Conservation (phyloP, 1,140 invertebrate species). For the Drosophila elegans region DNA sequence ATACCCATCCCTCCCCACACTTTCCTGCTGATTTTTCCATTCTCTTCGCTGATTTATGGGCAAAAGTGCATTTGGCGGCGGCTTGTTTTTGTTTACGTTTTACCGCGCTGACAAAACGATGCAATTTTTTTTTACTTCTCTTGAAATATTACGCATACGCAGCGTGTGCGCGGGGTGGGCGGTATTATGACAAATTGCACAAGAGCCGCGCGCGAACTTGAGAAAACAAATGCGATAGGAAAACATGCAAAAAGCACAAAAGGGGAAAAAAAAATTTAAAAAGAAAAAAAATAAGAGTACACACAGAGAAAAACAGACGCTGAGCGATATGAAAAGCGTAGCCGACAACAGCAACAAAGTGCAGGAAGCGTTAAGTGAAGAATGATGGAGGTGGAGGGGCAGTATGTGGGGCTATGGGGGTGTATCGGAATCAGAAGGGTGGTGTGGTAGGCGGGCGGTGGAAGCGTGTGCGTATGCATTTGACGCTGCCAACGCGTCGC, state of each 20-base stretch:
- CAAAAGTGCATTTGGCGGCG: slow-evolving; percentile 51
- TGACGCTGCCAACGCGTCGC: slow-evolving; percentile 38
- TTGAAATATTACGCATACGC: slow-evolving; percentile 77
- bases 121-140: slow-evolving; percentile 56
- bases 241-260: slow-evolving; percentile 68
- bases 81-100: slow-evolving; percentile 80
- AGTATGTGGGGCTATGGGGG: background rate
- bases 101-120: slow-evolving; percentile 64
- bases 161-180: slow-evolving; percentile 17
- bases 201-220: slow-evolving; percentile 72
- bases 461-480: slow-evolving; percentile 56
- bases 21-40: slow-evolving; percentile 26
- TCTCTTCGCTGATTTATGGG: slow-evolving; percentile 51
- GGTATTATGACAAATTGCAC: slow-evolving; percentile 71
- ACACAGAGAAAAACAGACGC: slow-evolving; percentile 32
- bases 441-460: slow-evolving; percentile 1
- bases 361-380: slow-evolving; percentile 59
- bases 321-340: slow-evolving; percentile 62
- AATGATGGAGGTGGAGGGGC: slow-evolving; percentile 4
- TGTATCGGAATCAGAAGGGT: too few species aligned
- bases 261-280: background rate
- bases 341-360: slow-evolving; percentile 48
- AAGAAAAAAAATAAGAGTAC: slow-evolving; percentile 18
- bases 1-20: background rate
- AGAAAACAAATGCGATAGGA: slow-evolving; percentile 81